Base-by-base conservation (phyloP, 2,888 invertebrate species). In the Platerodrilus igneus region DNA sequence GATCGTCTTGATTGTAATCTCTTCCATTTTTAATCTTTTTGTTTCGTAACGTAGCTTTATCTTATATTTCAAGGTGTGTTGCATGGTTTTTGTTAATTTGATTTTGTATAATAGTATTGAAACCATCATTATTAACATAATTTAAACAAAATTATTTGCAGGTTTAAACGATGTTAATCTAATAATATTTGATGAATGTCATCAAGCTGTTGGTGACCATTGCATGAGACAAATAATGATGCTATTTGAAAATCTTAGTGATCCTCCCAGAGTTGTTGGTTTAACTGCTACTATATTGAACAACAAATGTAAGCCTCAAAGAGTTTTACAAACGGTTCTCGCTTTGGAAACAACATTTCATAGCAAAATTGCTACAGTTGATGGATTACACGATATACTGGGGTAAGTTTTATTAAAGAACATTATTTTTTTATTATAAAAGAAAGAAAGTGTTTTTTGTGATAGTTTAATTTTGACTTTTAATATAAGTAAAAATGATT, bases 171-270 rank as follows among this genome's bases (percentile, higher is more conserved):
- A 79, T 47, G 72, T 92, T 8, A 90, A 87, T 66, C 70, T 97
- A 17, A 61, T 95, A 6, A 81, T 99, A 42, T 82, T 97, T 57
- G 97, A 99, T 65, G 97, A 99, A 63, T 97, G 97, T 56, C 97
- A 99, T 62, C 83, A 86, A 59, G 91, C 83, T 0, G 83, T 86
- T 0, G 78, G 78, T 10, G 77, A 80, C 39, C 91, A 93, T 63
- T 83, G 89, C 0, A 93, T 91, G 84, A 72, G 85, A 10, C 69
- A 78, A 42, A 75, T 92, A 7, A 84, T 86, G 80, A 76, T 76
- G 41, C 64, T 70, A 3, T 83, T 84, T 53, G 69, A 76, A 46
- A 50, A 56, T n/a, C 68, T 68, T 15, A 7, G 5, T 59, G 40
- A 51, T 3, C 73, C 77, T 10, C 92, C 93, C 0, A 73, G 83